Evolutionary conservation across 2,888 invertebrate species (phyloP), one percentile per base, ranked within the genome.

Genomic region (Arge pagana): DNA sequence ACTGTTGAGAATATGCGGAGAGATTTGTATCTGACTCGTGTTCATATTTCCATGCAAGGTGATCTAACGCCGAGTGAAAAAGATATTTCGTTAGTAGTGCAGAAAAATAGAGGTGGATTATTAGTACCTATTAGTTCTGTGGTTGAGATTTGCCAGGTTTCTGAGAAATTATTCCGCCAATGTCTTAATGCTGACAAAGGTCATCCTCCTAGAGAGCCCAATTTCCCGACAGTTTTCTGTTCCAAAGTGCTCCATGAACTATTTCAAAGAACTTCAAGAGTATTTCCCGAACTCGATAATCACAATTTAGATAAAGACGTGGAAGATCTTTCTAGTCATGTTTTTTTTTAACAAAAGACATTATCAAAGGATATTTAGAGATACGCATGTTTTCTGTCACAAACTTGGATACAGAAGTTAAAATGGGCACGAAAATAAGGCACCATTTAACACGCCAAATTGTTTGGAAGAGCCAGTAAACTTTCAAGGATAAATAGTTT

Each of bases 401-500:
- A 6, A 37, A 37, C 13, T 37, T 37, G 13, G 10, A 19, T 37
- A 37, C 37, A 8, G 37, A 37, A 19, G 19, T 23, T 37, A 23
- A 4, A 10, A 37, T 23, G 5, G 19, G 37, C 2, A 11, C 21
- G 4, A 37, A 37, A 37, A 21, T 37, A 21, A 37, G 18, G 37
- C 37, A 37, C 10, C 19, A 37, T 19, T 10, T 37, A 19, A 19
- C 37, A 19, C 21, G 21, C n/a, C 37, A 37, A 37, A 37, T 37
- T 37, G 21, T 37, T 21, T 37, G 37, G 18, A 19, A 21, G n/a
- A 37, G 37, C n/a, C 37, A 37, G 37, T 37, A 11, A 36, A 19
- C n/a, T 37, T n/a, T n/a, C n/a, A n/a, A n/a, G n/a, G n/a, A n/a
- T n/a, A n/a, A n/a, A n/a, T n/a, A n/a, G n/a, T n/a, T n/a, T n/a